Evolutionary conservation across 1,140 invertebrate genomes (phyloP).

Genomic region (Semibalanus balanoides): DNA sequence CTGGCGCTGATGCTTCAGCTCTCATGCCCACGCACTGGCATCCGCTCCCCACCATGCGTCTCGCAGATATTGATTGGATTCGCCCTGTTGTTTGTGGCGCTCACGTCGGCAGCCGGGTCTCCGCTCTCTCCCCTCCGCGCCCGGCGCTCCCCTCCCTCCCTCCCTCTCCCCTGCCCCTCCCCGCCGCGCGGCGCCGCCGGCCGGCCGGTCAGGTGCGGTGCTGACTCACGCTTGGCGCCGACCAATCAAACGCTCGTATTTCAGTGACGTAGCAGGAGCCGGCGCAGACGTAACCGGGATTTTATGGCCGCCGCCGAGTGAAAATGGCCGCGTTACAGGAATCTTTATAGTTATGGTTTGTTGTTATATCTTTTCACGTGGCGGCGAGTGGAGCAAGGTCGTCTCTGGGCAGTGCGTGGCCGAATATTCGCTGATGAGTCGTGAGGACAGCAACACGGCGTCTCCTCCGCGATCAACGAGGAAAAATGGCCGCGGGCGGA

Average conservation of each 20-base stretch:
- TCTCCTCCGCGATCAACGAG: not conserved
- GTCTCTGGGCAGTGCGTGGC: not conserved
- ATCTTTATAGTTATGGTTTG: slow-evolving; percentile 2
- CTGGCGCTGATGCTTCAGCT: too few relatives aligned
- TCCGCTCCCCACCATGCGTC: not conserved
- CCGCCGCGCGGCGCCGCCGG: too few relatives aligned
- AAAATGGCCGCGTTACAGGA: not conserved
- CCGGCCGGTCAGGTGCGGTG: not conserved
- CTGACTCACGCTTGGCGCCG: not conserved
- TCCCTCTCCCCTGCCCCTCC: not conserved
- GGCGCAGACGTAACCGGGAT: not conserved
- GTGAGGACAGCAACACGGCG: not conserved
- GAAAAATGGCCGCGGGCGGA: not conserved
- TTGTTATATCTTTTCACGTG: not conserved
- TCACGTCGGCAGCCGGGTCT: too few relatives aligned
- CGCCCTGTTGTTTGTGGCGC: not conserved
- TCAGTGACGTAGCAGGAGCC: not conserved
- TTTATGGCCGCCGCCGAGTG: slow-evolving; percentile 1
- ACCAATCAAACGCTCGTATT: slow-evolving; percentile 2
- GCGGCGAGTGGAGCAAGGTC: not conserved
- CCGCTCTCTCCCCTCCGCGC: not conserved
- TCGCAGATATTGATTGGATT: not conserved
- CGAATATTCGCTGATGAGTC: not conserved
- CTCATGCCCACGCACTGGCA: not conserved
- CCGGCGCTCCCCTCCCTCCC: not conserved